phyloP scores from a whole-genome alignment of 1,140 invertebrate genomes.

The Ephestia elutella region DNA sequence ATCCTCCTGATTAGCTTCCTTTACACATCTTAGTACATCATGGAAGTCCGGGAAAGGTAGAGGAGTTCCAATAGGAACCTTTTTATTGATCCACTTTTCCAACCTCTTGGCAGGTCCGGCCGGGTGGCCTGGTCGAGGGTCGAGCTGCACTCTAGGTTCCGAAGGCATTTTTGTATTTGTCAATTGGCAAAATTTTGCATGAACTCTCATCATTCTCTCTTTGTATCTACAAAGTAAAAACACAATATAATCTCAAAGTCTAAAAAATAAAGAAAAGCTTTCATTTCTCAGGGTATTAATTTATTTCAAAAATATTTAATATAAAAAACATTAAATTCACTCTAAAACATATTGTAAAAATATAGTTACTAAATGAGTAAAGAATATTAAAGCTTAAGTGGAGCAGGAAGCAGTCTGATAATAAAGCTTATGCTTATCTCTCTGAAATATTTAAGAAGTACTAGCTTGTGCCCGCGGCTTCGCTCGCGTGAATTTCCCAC shows the following conservation, averaged over 20 bases:
- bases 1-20: conserved; percentile 55
- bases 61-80: conserved; percentile 56
- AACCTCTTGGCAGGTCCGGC: conserved; percentile 44
- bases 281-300: too few relatives aligned
- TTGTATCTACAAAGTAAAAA: conserved; percentile 57
- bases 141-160: conserved; percentile 53
- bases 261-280: neutral
- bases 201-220: conserved; percentile 52
- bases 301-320: too few relatives aligned
- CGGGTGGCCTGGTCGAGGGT: conserved; percentile 43
- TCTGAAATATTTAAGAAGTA: too few relatives aligned
- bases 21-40: conserved; percentile 58
- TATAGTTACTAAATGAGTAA: too few relatives aligned
- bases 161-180: conserved; percentile 65
- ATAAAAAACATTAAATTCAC: too few relatives aligned
- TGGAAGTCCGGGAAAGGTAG: conserved; percentile 64
- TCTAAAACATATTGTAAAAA: too few relatives aligned
- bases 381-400: too few relatives aligned
- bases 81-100: conserved; percentile 61
- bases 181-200: conserved; percentile 62
- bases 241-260: too few relatives aligned
- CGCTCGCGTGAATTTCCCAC: too few relatives aligned
- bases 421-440: too few relatives aligned
- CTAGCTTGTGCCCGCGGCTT: too few relatives aligned
- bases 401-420: too few relatives aligned